These are phyloP conservation scores for Butorides virescens DNA, from an alignment of 2,113 vertebrate species.

Conservation along the genomic window DNA sequence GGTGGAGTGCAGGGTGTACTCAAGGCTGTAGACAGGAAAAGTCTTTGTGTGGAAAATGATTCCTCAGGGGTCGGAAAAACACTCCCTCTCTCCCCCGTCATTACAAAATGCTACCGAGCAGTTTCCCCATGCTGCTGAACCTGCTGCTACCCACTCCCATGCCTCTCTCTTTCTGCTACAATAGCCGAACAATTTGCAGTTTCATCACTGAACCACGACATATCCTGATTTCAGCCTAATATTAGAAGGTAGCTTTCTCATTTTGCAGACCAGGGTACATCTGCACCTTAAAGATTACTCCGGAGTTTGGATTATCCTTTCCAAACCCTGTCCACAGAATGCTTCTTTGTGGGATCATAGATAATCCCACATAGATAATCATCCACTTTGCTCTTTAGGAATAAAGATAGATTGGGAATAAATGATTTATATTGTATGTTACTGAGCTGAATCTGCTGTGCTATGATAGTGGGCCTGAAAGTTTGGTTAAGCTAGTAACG, in stretches of 20 bases:
- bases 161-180: not conserved
- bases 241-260: not conserved
- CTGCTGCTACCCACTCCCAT: not conserved
- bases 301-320: not conserved
- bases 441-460: not conserved
- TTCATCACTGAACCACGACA: not conserved
- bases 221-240: not conserved
- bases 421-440: not conserved
- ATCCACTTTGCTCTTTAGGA: not conserved
- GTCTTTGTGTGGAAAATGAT: slow-evolving; percentile 1
- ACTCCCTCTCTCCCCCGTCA: not conserved
- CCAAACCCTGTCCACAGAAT: not conserved
- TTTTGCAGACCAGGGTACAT: not conserved
- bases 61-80: not conserved
- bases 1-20: not conserved
- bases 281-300: not conserved
- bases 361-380: too few relatives aligned
- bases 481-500: not conserved
- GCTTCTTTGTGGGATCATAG: not conserved
- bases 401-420: not conserved
- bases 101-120: not conserved
- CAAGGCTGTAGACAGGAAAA: not conserved
- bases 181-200: not conserved
- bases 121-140: not conserved
- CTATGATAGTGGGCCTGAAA: not conserved